Evolutionary conservation across 2,888 invertebrate genomes (phyloP).

Genomic region (Leptinotarsa juncta): DNA sequence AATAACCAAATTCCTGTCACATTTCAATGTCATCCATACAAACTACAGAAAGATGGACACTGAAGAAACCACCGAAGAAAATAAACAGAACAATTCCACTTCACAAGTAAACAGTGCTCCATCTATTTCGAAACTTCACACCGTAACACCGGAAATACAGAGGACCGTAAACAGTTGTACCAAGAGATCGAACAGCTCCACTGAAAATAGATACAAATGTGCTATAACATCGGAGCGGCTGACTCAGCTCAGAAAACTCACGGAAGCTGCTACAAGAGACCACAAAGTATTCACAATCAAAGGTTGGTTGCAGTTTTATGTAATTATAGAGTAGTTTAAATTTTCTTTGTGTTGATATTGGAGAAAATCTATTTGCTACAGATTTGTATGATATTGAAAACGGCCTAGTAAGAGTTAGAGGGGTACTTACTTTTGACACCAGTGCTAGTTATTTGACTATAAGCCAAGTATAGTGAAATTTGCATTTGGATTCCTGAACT

Average conservation of each 20-base stretch:
- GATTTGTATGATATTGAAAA: too few relatives aligned
- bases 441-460: too few relatives aligned
- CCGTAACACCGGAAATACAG: slow-evolving; percentile 52
- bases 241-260: slow-evolving; percentile 73
- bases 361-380: too few relatives aligned
- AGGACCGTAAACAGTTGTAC: slow-evolving; percentile 48
- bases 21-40: slow-evolving; percentile 48
- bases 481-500: too few relatives aligned
- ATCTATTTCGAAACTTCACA: slow-evolving; percentile 34
- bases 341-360: too few relatives aligned
- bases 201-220: slow-evolving; percentile 60
- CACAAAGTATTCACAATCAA: slow-evolving; percentile 76
- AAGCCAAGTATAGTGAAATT: too few relatives aligned
- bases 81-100: slow-evolving; percentile 32
- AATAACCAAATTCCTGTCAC: slow-evolving; percentile 45
- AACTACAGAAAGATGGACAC: slow-evolving; percentile 47
- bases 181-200: slow-evolving; percentile 54
- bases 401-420: too few relatives aligned
- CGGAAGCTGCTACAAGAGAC: slow-evolving; percentile 74
- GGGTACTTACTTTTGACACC: too few relatives aligned
- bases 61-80: slow-evolving; percentile 31
- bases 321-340: too few relatives aligned
- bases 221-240: slow-evolving; percentile 76
- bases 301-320: slow-evolving; percentile 56
- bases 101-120: slow-evolving; percentile 50